Base-by-base conservation (phyloP, 53 echinoderm and acorn worm genomes). In the Luidia sarsii region DNA sequence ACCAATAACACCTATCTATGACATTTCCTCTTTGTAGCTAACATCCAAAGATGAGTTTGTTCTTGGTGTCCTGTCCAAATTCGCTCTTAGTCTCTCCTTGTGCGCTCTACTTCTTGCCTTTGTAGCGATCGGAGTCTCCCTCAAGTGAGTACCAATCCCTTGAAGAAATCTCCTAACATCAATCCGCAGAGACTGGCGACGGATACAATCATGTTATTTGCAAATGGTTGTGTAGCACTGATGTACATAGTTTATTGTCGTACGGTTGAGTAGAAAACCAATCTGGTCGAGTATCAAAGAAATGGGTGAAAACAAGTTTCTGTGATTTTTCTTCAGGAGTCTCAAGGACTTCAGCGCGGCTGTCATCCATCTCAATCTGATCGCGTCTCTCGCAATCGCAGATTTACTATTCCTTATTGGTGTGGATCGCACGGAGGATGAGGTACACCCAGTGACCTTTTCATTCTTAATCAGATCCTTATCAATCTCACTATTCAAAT, bases 311-410 rank as follows among this genome's bases (percentile, higher is more conserved):
- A n/a, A n/a, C n/a, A n/a, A n/a, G n/a, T n/a, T n/a, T n/a, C n/a
- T n/a, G n/a, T n/a, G n/a, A n/a, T n/a, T n/a, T n/a, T n/a, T 57
- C 9, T 38, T n/a, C 72, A 90, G 90, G 53, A 39, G 85, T 38
- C 65, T 90, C 18, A 56, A 87, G 7, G 82, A 90, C 51, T 74
- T 75, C 53, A 82, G 86, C 33, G 70, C 86, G n/a, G 82, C 90
- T 24, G 60, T 57, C 16, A 86, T 90, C 27, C 85, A 90, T 20
- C 72, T 90, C 20, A 90, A 86, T 39, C 79, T 90, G 2, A 82
- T 90, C 16, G 82, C 39, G 18, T 64, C 90, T 19, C 68, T 90
- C n/a, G 68, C 73, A 19, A 48, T 90, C 16, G 90, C 82, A 13
- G 72, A 90, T 57, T 7, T 71, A 9, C 32, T 82, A 7, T 90